Conservation (phyloP, 2,797 vertebrate species). For the Diplodus puntazzo region DNA sequence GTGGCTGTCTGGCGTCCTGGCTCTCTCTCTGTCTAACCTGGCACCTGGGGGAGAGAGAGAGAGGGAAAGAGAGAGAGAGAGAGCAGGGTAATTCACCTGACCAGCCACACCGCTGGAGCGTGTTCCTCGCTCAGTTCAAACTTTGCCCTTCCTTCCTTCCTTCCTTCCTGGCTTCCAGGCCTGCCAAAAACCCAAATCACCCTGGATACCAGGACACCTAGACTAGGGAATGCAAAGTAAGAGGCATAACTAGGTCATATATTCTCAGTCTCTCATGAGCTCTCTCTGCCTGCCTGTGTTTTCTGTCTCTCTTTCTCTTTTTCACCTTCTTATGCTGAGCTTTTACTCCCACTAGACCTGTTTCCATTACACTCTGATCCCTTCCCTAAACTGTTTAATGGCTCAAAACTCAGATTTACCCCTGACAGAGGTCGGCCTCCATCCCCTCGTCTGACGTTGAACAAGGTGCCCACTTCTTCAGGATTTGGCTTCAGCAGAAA, state of each 20-base stretch:
- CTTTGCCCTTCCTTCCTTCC: constrained; percentile 26
- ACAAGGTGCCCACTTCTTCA: constrained; percentile 10
- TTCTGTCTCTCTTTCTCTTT: constrained; percentile 37
- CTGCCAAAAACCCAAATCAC: constrained; percentile 44
- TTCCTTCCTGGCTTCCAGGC: constrained; percentile 34
- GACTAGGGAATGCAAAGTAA: constrained; percentile 68
- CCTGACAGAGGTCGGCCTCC: not conserved
- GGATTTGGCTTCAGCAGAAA: constrained; percentile 23
- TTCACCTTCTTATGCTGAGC: constrained; percentile 42
- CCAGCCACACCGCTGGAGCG: constrained; percentile 26
- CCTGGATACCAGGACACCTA: constrained; percentile 71
- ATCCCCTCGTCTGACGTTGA: constrained; percentile 35
- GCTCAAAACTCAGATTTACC: constrained; percentile 42
- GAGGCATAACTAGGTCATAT: constrained; percentile 80
- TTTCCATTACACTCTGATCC: constrained; percentile 59
- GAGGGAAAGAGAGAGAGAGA: not conserved
- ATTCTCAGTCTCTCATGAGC: constrained; percentile 45
- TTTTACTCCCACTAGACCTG: constrained; percentile 59
- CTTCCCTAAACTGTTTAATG: constrained; percentile 57
- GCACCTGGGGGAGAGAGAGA: constrained; percentile 1
- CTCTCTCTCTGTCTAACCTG: constrained; percentile 53
- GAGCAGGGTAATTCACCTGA: constrained; percentile 47
- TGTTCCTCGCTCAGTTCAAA: constrained; percentile 46
- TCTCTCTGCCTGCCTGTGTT: constrained; percentile 29
- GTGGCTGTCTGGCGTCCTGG: constrained; percentile 64